A percentile compares a stretch with the other conserved stretches of the same genome.
Conservation (phyloP, 2,797 vertebrate genomes). For the Microtus californicus region DNA sequence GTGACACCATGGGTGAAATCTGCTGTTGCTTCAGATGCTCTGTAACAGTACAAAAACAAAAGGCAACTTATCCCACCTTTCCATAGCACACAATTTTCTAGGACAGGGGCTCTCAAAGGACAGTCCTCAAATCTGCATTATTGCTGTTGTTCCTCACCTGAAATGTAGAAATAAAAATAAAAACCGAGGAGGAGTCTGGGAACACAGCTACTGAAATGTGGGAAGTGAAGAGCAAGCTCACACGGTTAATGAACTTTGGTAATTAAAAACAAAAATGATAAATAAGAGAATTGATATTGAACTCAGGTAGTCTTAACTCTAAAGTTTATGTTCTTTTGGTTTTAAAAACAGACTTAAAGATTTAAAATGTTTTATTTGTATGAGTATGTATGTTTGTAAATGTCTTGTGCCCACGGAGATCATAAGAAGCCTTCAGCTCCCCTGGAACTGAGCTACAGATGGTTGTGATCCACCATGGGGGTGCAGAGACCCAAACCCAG, state of each 20-base stretch:
- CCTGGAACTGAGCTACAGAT: background rate
- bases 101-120: constrained; percentile 16
- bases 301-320: no score
- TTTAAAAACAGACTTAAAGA: background rate
- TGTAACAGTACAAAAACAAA: constrained; percentile 78
- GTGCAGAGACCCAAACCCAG: background rate
- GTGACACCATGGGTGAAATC: background rate
- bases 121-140: constrained; percentile 8
- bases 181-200: background rate
- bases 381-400: background rate
- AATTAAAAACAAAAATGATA: constrained; percentile 28
- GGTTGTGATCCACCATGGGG: background rate
- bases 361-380: background rate
- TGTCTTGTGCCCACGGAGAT: background rate
- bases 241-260: constrained; percentile 31
- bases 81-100: background rate
- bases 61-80: constrained; percentile 36
- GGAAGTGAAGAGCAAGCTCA: background rate
- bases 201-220: background rate
- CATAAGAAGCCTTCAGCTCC: background rate
- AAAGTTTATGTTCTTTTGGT: constrained; percentile 23
- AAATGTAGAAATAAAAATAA: no score
- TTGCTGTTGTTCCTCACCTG: no score
- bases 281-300: background rate
- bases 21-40: constrained; percentile 84